Conservation (phyloP, 1,140 invertebrate genomes). For the Hycleus phaleratus region DNA sequence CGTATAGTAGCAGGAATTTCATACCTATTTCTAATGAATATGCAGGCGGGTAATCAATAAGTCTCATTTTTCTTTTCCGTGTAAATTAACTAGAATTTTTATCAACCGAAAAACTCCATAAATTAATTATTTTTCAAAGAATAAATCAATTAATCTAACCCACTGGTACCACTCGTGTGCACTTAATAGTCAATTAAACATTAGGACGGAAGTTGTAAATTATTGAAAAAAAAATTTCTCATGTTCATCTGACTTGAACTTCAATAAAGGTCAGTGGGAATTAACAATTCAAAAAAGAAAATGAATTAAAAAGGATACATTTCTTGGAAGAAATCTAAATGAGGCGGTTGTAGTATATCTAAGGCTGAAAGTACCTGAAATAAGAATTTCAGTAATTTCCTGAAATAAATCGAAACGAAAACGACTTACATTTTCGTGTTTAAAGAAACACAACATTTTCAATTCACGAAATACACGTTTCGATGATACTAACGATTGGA, state of each 20-base stretch:
- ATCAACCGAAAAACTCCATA: no score
- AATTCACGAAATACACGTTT: constrained; percentile 98
- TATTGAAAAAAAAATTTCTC: constrained; percentile 1
- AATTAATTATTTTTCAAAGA: no score
- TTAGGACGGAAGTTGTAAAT: constrained; percentile 22
- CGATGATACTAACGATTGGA: constrained; percentile 97
- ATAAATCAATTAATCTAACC: constrained; percentile 8
- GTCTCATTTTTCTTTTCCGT: no score
- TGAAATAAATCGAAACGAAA: background rate
- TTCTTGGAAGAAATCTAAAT: constrained; percentile 97
- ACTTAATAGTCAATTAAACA: constrained; percentile 21
- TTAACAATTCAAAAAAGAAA: background rate
- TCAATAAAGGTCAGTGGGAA: background rate
- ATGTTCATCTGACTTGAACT: no score
- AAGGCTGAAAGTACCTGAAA: constrained; percentile 85
- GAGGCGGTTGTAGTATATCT: constrained; percentile 93
- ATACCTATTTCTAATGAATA: no score
- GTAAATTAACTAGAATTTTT: no score
- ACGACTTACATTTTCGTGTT: constrained; percentile 94
- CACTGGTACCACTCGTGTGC: constrained; percentile 7
- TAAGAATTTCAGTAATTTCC: background rate
- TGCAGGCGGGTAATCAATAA: no score
- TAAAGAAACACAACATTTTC: constrained; percentile 98
- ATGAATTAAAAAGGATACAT: constrained; percentile 83
- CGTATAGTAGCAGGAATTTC: no score